Percentiles rank a stretch among this genome's conserved stretches.
phyloP scores from a whole-genome alignment of 2,797 vertebrate species.

The Urocyon cinereoargenteus region DNA sequence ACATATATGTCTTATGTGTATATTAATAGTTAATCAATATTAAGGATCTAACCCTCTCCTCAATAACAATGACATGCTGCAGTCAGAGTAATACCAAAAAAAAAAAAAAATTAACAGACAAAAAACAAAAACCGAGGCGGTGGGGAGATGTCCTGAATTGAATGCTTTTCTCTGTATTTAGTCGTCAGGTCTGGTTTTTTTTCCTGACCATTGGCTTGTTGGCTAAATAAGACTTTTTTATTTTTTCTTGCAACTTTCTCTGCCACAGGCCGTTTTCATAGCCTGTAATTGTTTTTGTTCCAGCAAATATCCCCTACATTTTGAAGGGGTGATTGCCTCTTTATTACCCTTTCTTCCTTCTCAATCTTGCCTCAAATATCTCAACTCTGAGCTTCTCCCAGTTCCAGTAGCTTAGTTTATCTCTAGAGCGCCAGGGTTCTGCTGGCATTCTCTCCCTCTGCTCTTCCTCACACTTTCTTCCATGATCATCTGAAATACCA shows the following conservation, averaged over 20 bases:
- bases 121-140: not conserved
- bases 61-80: not conserved
- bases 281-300: conserved; percentile 20
- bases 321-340: conserved; percentile 51
- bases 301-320: not conserved
- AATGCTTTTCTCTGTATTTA: not conserved
- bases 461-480: not conserved
- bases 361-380: not conserved
- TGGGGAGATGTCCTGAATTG: not conserved
- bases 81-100: not conserved
- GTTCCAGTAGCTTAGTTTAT: not conserved
- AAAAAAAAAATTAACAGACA: not conserved
- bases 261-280: conserved; percentile 68
- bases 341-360: not conserved
- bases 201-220: not conserved
- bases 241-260: conserved; percentile 44
- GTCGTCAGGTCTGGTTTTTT: not conserved
- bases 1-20: not conserved
- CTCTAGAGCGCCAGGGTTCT: not conserved
- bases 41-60: not conserved
- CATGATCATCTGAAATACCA: not conserved
- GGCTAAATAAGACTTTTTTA: conserved; percentile 21
- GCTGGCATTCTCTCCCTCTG: not conserved
- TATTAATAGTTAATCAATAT: not conserved
- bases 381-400: conserved; percentile 19